Conservation (phyloP, 1,140 invertebrate species). For the Temnothorax curvispinosus region DNA sequence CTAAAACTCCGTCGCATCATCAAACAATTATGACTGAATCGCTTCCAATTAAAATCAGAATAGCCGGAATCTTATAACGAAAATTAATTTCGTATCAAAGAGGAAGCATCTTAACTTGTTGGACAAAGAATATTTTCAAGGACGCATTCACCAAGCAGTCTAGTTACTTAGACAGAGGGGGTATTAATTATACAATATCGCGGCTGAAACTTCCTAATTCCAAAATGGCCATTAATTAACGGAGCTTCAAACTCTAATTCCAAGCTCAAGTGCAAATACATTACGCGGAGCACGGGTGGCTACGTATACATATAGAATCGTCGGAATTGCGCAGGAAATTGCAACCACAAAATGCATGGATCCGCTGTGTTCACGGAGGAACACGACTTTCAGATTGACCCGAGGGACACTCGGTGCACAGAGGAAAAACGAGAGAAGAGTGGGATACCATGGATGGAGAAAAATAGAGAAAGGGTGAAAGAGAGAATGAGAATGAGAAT, state of each 20-base stretch:
- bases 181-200: slow-evolving; percentile 72
- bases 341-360: slow-evolving; percentile 52
- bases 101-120: slow-evolving; percentile 13
- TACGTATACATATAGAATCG: slow-evolving; percentile 45
- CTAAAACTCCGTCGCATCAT: neutral
- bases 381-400: slow-evolving; percentile 59
- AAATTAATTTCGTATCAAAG: slow-evolving; percentile 38
- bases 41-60: slow-evolving; percentile 12
- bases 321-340: slow-evolving; percentile 59
- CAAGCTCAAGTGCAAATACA: slow-evolving; percentile 67
- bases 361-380: slow-evolving; percentile 27
- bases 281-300: slow-evolving; percentile 36
- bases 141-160: slow-evolving; percentile 36
- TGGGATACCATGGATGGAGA: neutral
- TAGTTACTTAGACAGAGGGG: slow-evolving; percentile 53
- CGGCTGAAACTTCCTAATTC: slow-evolving; percentile 71
- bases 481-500: neutral
- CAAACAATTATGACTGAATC: slow-evolving; percentile 30
- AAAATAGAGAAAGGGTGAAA: neutral
- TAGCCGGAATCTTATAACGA: neutral
- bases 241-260: slow-evolving; percentile 66
- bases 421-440: slow-evolving; percentile 38
- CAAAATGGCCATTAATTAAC: slow-evolving; percentile 73
- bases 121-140: slow-evolving; percentile 46
- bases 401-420: slow-evolving; percentile 26